These are phyloP conservation scores for Etheostoma perlongum DNA, from an alignment of 2,797 vertebrate genomes.

Conservation along the genomic window DNA sequence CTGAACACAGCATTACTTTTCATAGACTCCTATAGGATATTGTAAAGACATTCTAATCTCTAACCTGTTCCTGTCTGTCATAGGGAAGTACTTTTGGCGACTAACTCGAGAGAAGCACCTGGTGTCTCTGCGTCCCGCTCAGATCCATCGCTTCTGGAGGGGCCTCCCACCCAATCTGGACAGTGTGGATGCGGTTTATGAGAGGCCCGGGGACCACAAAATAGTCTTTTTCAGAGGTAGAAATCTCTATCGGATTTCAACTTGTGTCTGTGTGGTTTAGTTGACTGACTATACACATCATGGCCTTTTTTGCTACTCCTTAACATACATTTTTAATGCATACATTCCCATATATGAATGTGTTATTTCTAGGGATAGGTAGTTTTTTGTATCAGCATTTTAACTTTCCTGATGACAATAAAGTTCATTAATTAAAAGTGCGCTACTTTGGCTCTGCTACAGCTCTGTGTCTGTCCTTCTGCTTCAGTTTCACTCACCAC, in stretches of 20 bases:
- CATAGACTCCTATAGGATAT: neutral
- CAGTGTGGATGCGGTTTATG: constrained; percentile 93
- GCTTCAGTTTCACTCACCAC: no score
- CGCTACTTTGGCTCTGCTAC: no score
- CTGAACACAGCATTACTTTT: neutral
- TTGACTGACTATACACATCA: neutral
- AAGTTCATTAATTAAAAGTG: no score
- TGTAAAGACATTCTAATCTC: neutral
- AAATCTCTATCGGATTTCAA: neutral
- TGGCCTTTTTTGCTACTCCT: neutral
- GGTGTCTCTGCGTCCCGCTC: constrained; percentile 93
- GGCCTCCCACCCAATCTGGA: constrained; percentile 93
- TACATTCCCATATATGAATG: neutral
- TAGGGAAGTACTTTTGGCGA: constrained; percentile 97
- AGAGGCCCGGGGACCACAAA: constrained; percentile 93
- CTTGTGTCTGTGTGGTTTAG: neutral
- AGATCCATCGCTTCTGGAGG: constrained; percentile 97
- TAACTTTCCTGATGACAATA: no score
- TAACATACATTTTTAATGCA: neutral
- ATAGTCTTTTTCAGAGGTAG: constrained; percentile 98
- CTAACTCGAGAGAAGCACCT: constrained; percentile 94
- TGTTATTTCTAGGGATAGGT: neutral
- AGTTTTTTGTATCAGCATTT: no score
- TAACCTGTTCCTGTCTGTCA: neutral
- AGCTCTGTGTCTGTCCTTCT: no score